These are phyloP conservation scores for Bergia puertoricense DNA, from an alignment of 92 coral and sea anemone genomes.

Conservation along the genomic window DNA sequence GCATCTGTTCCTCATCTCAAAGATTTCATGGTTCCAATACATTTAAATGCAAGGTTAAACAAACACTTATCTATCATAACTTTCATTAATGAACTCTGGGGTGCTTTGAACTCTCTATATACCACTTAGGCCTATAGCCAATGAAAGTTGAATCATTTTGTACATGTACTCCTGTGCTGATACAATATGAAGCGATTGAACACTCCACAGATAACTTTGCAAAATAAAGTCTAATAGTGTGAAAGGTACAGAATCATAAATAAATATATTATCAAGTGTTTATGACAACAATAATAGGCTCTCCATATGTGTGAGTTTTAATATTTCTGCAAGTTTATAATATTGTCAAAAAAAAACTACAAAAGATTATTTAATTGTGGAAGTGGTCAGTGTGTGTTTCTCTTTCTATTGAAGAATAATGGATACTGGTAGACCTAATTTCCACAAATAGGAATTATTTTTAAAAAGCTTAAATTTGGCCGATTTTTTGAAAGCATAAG, in stretches of 20 bases:
- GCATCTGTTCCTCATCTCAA: conserved; percentile 13
- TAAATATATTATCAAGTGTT: neutral
- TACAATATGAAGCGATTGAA: neutral
- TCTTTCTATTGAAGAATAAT: neutral
- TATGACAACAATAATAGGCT: neutral
- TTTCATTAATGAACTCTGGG: neutral
- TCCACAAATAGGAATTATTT: neutral
- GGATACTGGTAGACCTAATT: neutral
- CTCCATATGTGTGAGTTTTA: neutral
- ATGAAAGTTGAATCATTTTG: neutral
- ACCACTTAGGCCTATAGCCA: neutral
- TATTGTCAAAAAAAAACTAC: neutral
- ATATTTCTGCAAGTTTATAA: neutral
- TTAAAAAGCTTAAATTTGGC: neutral
- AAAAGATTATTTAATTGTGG: neutral
- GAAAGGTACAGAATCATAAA: neutral
- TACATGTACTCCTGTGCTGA: neutral
- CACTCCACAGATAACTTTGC: neutral
- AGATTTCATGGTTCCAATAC: no score
- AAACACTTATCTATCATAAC: neutral
- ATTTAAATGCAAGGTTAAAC: neutral
- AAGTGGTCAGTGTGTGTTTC: neutral
- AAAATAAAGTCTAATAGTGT: no score
- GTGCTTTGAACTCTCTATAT: neutral
- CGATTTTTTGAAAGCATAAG: neutral